Evolutionary conservation across 2,888 invertebrate species (phyloP), one percentile per base, ranked within the genome.

Genomic region (Tetragonisca angustula): DNA sequence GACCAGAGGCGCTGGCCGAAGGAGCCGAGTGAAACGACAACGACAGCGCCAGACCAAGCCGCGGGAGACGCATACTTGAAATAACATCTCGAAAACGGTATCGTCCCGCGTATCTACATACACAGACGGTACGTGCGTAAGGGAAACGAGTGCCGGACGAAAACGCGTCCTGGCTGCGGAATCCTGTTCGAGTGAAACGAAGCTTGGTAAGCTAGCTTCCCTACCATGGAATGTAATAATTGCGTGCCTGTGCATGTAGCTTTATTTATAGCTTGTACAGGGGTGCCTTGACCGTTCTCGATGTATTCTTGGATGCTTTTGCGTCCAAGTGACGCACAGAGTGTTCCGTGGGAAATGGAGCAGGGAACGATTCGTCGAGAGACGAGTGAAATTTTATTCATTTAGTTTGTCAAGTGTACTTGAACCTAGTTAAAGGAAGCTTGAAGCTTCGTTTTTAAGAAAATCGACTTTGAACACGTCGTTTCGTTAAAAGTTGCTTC

Each of bases 61-160:
- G 24, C 36, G 65, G 24, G 11, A 13, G 19, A 13, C 79, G 83
- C 87, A 88, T 88, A 81, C 65, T 79, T 82, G 79, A 70, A 89
- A 89, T 89, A 89, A 87, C 81, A 62, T 73, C 82, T 78, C 61
- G 79, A 72, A 68, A 84, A 67, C 52, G 24, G 43, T 6, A 43
- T 15, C 21, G 61, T 27, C 50, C 71, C 76, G 59, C 43, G n/a
- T 24, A 43, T 43, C 43, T 43, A 43, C 43, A 43, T 43, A 9
- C 9, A 43, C 9, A 49, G 15, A 19, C 2, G n/a, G 72, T 36
- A 77, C 68, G 74, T 68, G 75, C 74, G 68, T 73, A 21, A 56
- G 62, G 62, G 24, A 69, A 68, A 76, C 71, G 43, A 64, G 43
- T n/a, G 24, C 64, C 72, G 4, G 50, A 64, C 50, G 68, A 76